Evolutionary conservation across 1,140 invertebrate species (phyloP), one percentile per base, ranked within the genome.

Genomic region (Gonatopus flavifemur): DNA sequence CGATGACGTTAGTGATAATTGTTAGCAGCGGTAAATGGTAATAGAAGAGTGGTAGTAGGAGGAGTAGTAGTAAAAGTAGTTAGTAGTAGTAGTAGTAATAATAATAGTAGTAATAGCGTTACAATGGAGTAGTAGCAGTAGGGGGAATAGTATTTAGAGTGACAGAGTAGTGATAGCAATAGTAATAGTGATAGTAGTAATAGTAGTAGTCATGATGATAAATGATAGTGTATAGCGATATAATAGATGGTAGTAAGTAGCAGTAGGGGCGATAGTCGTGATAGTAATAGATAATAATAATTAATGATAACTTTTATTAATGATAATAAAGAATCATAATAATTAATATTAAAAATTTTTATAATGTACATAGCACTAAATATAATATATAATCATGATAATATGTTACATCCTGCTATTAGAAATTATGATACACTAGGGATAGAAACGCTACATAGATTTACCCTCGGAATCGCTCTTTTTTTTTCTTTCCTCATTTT

Each of bases 371-470:
- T 66, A 69, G 47, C 47, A 40, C 50, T 70, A 67, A 45, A 36
- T 38, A 58, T 57, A 52, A 55, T 55, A 43, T n/a, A 55, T 57
- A 49, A 50, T 45, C 45, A 43, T 62, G 54, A 50, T 69, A 72
- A 62, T 74, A 77, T 76, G 59, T 67, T 76, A 72, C 70, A 77
- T 72, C 66, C 64, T 72, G 65, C 64, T 73, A 62, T 61, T 59
- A 60, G 49, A 66, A 69, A 67, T 69, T 75, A 76, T 75, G 46
- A 66, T 77, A 77, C 74, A 78, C 64, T 76, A 76, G 65, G 56
- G 64, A 67, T 64, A 71, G n/a, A n/a, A 64, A 64, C 56, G 47
- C 67, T 76, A 74, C 37, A 57, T 67, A 57, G 59, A 52, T 62
- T 59, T 18, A 24, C 41, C 43, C 48, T 52, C 35, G 42, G 45